Evolutionary conservation across 2,797 vertebrate species (phyloP).

Genomic region (Lycodopsis pacificus): DNA sequence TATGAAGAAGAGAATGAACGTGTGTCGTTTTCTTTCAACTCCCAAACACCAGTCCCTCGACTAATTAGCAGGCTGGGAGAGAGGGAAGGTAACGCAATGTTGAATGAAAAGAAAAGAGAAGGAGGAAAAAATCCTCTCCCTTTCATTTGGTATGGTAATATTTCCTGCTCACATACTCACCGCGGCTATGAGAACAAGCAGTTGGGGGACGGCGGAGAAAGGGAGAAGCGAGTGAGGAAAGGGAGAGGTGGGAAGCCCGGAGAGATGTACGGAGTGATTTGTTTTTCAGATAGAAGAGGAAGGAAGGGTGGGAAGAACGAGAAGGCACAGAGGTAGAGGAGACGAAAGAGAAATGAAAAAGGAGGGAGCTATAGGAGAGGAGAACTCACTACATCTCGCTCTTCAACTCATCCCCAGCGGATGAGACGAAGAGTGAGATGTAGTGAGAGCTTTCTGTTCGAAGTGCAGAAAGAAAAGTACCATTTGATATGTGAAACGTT

Average conservation of each 20-base stretch:
- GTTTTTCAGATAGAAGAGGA: slow-evolving; percentile 52
- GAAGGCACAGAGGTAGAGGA: slow-evolving; percentile 35
- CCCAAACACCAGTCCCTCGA: slow-evolving; percentile 77
- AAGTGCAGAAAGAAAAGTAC: slow-evolving; percentile 54
- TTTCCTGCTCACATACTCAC: slow-evolving; percentile 81
- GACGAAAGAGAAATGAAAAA: slow-evolving; percentile 43
- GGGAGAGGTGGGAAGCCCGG: slow-evolving; percentile 55
- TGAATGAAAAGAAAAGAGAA: slow-evolving; percentile 79
- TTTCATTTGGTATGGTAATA: slow-evolving; percentile 85
- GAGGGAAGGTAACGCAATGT: slow-evolving; percentile 75
- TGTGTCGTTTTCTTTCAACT: slow-evolving; percentile 75
- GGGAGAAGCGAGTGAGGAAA: slow-evolving; percentile 51
- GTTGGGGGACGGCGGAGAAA: slow-evolving; percentile 63
- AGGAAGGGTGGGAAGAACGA: slow-evolving; percentile 55
- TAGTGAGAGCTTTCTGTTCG: slow-evolving; percentile 48
- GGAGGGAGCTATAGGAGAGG: slow-evolving; percentile 28
- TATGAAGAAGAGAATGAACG: slow-evolving; percentile 74
- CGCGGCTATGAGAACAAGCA: slow-evolving; percentile 74
- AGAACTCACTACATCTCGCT: slow-evolving; percentile 42
- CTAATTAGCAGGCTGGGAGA: slow-evolving; percentile 82
- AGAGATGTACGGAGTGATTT: slow-evolving; percentile 62
- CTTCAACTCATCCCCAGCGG: slow-evolving; percentile 50
- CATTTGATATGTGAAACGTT: slow-evolving; percentile 65
- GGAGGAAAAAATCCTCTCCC: slow-evolving; percentile 67
- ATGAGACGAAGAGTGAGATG: slow-evolving; percentile 45